Evolutionary conservation across 1,140 invertebrate species (phyloP).

Genomic region (Drosophila funebris): DNA sequence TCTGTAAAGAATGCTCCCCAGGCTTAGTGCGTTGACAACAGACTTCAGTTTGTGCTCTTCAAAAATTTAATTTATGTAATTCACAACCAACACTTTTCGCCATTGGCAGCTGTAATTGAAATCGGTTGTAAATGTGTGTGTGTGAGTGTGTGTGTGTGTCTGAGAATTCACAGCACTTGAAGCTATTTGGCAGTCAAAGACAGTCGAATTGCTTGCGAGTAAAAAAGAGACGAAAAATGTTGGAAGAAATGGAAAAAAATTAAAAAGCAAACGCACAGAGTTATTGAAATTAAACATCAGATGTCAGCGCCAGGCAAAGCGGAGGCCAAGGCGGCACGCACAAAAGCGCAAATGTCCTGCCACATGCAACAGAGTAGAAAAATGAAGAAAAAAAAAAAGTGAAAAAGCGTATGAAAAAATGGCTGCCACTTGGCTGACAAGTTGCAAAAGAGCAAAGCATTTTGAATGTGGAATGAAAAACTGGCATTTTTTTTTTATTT

Average conservation of each 20-base stretch:
- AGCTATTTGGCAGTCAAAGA: constrained; percentile 64
- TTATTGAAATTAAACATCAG: constrained; percentile 81
- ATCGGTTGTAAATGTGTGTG: constrained; percentile 20
- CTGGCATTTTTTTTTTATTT: too few relatives aligned
- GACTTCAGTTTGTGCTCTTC: constrained; percentile 13
- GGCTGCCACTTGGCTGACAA: constrained; percentile 67
- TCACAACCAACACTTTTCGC: constrained; percentile 61
- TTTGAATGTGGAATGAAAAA: constrained; percentile 38
- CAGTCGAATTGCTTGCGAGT: constrained; percentile 26
- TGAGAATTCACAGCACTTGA: constrained; percentile 49
- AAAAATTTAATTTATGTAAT: constrained; percentile 63
- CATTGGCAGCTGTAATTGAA: constrained; percentile 77
- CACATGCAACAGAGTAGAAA: constrained; percentile 40
- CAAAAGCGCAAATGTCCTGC: constrained; percentile 72
- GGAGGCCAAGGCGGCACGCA: constrained; percentile 65
- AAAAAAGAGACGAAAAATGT: constrained; percentile 4
- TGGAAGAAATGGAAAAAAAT: constrained; percentile 33
- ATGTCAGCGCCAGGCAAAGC: constrained; percentile 59
- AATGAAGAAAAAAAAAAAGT: neutral
- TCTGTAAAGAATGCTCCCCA: constrained; percentile 1
- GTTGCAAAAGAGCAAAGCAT: constrained; percentile 74
- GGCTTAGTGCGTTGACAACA: constrained; percentile 6
- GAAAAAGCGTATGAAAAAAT: constrained; percentile 39
- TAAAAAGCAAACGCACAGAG: constrained; percentile 61
- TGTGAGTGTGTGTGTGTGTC: too few relatives aligned